Base-by-base conservation (phyloP, 2,797 vertebrate species). In the Chelidonichthys spinosus region DNA sequence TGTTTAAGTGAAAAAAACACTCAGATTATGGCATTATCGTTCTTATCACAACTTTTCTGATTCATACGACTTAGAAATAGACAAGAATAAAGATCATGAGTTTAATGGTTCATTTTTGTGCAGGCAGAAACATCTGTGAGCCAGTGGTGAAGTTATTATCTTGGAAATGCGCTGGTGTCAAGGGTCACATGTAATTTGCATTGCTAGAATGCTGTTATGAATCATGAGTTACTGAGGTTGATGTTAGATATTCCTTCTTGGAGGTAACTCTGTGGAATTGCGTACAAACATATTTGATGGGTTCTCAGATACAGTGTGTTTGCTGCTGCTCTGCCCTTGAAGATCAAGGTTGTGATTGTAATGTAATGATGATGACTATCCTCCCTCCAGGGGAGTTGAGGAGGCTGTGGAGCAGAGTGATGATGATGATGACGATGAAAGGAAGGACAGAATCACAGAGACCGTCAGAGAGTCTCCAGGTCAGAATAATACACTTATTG, bases 341-440 rank as follows among this genome's bases (percentile, higher is more conserved):
- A 69, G 47, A 47, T 53, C 4, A 58, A 4, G 37, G 43, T 63
- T 63, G 9, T 55, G 18, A 53, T 44, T 64, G 17, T 59, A 42
- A 63, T 43, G 40, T 76, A 32, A 64, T 40, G 18, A 69, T 0
- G 33, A 78, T 59, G 17, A 13, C n/a, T 76, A 2, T 81, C 33
- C 32, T 67, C 39, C 6, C 77, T 87, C 43, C 63, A 95, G 94
- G 76, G 80, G 37, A 62, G 62, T 10, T 4, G 78, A 86, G 33
- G 79, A 75, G 25, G 69, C 42, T 17, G 25, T 42, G 17, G 77
- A 83, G 66, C 75, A 44, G 71, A 73, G 59, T 2, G 69, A 81
- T 55, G 85, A 79, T 4, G 72, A 65, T 56, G 72, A 39, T 39
- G 37, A 39, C 17, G 52, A 54, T 14, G 32, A 54, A 54, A 69